Evolutionary conservation across 2,113 vertebrate species (phyloP).

Genomic region (Urocitellus parryii): DNA sequence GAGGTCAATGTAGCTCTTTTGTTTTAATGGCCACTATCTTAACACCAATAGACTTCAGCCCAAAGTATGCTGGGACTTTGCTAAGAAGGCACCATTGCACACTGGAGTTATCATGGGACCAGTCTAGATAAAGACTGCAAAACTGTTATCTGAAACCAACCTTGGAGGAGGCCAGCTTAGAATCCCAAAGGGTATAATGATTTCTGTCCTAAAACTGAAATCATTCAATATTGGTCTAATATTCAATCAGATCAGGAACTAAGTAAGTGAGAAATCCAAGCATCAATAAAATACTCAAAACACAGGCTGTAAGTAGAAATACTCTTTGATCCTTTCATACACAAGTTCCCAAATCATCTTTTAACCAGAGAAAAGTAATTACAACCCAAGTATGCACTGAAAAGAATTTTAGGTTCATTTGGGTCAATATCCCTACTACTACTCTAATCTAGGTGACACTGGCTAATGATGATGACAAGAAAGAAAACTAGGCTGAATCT

Average conservation of each 20-base stretch:
- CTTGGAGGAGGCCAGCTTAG: neutral
- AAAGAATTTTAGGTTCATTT: constrained; percentile 18
- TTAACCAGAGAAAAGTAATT: neutral
- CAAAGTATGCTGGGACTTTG: neutral
- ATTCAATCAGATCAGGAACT: neutral
- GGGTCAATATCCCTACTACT: neutral
- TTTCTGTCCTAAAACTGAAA: constrained; percentile 29
- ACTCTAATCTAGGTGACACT: neutral
- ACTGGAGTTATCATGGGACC: neutral
- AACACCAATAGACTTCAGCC: neutral
- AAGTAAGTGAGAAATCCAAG: neutral
- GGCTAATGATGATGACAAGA: neutral
- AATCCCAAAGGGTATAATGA: neutral
- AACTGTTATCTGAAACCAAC: neutral
- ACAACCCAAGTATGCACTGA: neutral
- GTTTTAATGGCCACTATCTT: neutral
- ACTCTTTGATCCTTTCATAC: neutral
- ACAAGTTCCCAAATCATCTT: neutral
- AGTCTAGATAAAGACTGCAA: neutral
- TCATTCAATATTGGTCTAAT: neutral
- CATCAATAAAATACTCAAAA: constrained; percentile 39
- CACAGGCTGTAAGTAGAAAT: neutral
- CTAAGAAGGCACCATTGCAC: neutral
- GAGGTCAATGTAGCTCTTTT: neutral
- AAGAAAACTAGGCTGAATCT: neutral